These are phyloP conservation scores for Aporophyla lueneburgensis DNA, from an alignment of 2,888 invertebrate genomes.

Conservation along the genomic window DNA sequence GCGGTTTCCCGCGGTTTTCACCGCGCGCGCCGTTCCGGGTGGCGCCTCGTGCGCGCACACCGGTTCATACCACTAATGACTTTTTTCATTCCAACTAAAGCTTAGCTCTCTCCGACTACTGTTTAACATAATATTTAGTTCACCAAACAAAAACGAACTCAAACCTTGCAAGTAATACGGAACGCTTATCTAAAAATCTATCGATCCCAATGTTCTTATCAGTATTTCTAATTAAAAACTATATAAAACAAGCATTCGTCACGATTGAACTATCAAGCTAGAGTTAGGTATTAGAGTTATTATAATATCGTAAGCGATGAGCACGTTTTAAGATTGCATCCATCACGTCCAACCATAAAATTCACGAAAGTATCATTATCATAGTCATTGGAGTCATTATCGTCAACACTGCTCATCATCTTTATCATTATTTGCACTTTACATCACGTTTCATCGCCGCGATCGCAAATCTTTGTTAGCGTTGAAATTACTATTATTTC, in stretches of 20 bases:
- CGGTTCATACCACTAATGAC: slow-evolving; percentile 83
- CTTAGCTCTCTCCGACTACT: slow-evolving; percentile 75
- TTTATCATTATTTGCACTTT: slow-evolving; percentile 72
- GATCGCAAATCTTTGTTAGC: slow-evolving; percentile 67
- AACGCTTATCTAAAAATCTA: slow-evolving; percentile 44
- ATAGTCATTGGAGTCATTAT: slow-evolving; percentile 65
- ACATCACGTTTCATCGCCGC: slow-evolving; percentile 72
- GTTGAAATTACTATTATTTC: slow-evolving; percentile 69
- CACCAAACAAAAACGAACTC: slow-evolving; percentile 32
- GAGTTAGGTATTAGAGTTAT: slow-evolving; percentile 50
- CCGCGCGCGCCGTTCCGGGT: slow-evolving; percentile 89
- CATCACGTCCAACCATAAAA: slow-evolving; percentile 67
- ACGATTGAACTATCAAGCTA: slow-evolving; percentile 58
- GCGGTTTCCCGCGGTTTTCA: slow-evolving; percentile 90
- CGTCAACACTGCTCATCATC: slow-evolving; percentile 66
- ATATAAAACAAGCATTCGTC: slow-evolving; percentile 57
- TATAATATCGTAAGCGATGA: slow-evolving; percentile 58
- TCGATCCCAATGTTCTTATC: slow-evolving; percentile 56
- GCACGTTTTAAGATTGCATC: slow-evolving; percentile 69
- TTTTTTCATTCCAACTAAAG: slow-evolving; percentile 77
- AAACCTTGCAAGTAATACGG: slow-evolving; percentile 25
- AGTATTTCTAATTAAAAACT: slow-evolving; percentile 58
- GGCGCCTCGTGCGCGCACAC: slow-evolving; percentile 85
- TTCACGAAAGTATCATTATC: slow-evolving; percentile 68
- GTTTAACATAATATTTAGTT: slow-evolving; percentile 55